Evolutionary conservation across 2,113 vertebrate species (phyloP).

Genomic region (Colaptes auratus): DNA sequence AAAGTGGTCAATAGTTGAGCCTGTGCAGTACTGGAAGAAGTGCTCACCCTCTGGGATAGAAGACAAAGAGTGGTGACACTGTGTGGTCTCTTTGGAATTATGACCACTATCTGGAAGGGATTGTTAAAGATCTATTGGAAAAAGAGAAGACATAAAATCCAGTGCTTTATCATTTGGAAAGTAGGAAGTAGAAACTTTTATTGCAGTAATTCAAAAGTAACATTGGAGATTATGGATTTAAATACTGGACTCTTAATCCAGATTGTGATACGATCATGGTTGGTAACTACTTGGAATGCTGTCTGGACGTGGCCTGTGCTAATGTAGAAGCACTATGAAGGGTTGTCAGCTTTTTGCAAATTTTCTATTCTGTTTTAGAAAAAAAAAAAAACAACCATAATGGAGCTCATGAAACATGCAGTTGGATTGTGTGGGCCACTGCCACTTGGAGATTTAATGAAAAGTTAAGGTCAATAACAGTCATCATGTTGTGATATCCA

Average conservation of each 20-base stretch:
- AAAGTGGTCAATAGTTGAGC: not conserved
- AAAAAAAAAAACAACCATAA: not conserved
- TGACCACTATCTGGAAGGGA: not conserved
- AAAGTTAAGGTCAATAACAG: not conserved
- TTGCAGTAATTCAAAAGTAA: not conserved
- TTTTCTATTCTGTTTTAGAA: not conserved
- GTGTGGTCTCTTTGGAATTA: not conserved
- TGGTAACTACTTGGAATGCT: not conserved
- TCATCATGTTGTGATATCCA: not conserved
- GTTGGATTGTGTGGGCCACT: not conserved
- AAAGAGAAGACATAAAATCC: not conserved
- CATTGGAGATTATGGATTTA: not conserved
- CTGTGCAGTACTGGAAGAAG: not conserved
- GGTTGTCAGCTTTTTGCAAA: not conserved
- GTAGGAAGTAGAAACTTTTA: not conserved
- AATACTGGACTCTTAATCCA: not conserved
- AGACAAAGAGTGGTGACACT: not conserved
- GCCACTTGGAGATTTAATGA: not conserved
- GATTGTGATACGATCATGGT: not conserved
- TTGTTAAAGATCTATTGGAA: not conserved
- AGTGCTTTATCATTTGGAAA: not conserved
- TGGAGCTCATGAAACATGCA: not conserved
- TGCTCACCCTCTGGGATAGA: not conserved
- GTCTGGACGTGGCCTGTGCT: not conserved
- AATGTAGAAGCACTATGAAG: accelerated